These are phyloP conservation scores for Melanotaenia trifasciata DNA, from an alignment of 2,797 vertebrate species.

Conservation along the genomic window DNA sequence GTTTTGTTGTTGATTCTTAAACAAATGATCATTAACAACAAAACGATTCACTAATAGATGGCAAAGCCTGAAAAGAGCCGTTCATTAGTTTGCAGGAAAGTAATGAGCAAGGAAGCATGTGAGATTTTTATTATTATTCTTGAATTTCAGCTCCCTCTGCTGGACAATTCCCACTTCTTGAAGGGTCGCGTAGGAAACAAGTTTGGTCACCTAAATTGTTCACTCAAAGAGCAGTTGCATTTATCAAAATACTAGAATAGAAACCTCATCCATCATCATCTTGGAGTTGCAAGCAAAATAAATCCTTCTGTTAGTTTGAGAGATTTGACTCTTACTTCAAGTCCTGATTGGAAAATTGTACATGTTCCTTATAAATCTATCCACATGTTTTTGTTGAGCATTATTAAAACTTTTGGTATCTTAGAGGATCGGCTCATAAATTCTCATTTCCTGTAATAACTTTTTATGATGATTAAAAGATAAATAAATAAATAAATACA, in stretches of 20 bases:
- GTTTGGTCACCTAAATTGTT: conserved; percentile 3
- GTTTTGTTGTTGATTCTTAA: not conserved
- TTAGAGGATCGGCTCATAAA: conserved; percentile 16
- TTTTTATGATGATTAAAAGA: not conserved
- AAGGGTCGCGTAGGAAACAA: not conserved
- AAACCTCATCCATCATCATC: not conserved
- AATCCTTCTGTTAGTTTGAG: not conserved
- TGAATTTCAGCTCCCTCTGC: conserved; percentile 77
- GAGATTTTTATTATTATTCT: conserved; percentile 41
- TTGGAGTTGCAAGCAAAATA: not conserved
- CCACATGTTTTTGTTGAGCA: not conserved
- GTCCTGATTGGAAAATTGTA: not conserved
- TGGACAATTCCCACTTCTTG: conserved; percentile 37
- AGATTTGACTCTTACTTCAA: not conserved
- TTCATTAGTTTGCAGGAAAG: conserved; percentile 25
- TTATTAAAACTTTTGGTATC: conserved; percentile 2
- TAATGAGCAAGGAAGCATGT: conserved; percentile 7
- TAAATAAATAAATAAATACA: not conserved
- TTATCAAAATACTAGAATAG: not conserved
- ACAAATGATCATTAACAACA: conserved; percentile 8
- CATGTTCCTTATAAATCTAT: not conserved
- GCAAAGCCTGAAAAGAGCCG: conserved; percentile 7
- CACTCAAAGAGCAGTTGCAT: not conserved
- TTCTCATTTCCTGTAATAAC: conserved; percentile 5
- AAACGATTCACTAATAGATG: conserved; percentile 10